phyloP scores from a whole-genome alignment of 2,113 vertebrate species.

The Narcine bancroftii region DNA sequence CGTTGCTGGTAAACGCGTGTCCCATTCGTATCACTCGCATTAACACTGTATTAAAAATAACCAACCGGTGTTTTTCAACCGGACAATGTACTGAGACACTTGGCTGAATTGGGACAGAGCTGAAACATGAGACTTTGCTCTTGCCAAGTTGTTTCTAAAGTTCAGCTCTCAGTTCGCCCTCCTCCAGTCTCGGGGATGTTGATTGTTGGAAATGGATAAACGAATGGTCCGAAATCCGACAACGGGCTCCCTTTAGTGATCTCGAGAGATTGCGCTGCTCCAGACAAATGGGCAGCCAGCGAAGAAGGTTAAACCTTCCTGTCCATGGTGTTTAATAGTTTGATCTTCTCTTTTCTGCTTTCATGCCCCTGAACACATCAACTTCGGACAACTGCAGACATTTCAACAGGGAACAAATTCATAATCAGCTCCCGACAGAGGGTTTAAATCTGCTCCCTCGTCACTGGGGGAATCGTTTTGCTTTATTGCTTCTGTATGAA shows the following conservation, averaged over 20 bases:
- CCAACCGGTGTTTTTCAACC: background rate
- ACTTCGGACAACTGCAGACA: slow-evolving; percentile 1
- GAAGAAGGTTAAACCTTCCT: background rate
- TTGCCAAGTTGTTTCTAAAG: background rate
- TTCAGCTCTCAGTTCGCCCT: no score
- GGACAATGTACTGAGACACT: background rate
- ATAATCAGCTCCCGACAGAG: slow-evolving; percentile 52
- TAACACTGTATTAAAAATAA: background rate
- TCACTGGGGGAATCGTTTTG: slow-evolving; percentile 46
- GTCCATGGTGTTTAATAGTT: background rate
- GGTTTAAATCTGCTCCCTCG: slow-evolving; percentile 61
- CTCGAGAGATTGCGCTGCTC: background rate
- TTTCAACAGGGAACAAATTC: slow-evolving; percentile 29
- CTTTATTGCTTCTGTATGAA: slow-evolving; percentile 44
- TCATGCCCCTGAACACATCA: background rate
- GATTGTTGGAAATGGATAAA: background rate
- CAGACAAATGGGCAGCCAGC: background rate
- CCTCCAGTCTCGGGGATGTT: background rate
- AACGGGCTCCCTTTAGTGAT: background rate
- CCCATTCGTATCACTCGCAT: background rate
- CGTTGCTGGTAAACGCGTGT: background rate
- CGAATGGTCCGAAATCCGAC: no score
- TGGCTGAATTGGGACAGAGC: background rate
- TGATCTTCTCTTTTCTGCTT: background rate
- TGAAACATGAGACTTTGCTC: background rate